Evolutionary conservation across 2,888 invertebrate species (phyloP), one percentile per base, ranked within the genome.

Genomic region (Cheilosia grossa): DNA sequence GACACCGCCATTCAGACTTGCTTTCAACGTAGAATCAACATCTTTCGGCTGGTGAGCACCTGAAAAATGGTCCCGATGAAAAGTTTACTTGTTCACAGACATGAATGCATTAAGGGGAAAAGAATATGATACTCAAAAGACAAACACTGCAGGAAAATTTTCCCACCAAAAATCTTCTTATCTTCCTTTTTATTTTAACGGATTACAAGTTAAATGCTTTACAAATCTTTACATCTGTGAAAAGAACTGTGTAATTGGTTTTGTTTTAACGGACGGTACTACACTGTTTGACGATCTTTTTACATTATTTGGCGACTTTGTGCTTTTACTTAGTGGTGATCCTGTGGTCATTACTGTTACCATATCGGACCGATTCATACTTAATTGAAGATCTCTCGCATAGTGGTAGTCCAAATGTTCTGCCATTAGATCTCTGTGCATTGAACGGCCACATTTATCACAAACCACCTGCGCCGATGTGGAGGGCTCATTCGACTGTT

Each of bases 321-420:
- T 47, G 15, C 15, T 70, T 69, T 83, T 79, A 13, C 47, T 74
- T 9, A 72, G 40, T 6, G 49, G 19, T 1, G 69, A 51, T 13
- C 30, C 13, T 6, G 40, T 44, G 21, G 13, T 63, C 10, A 19
- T 19, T 6, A 66, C 66, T 24, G 53, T 72, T 2, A 53, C 21
- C 79, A 80, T 79, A 10, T 81, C 85, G 4, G 77, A 63, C 5
- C 51, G 44, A 70, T 85, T 85, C 4, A 85, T 40, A 17, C 58
- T 77, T 0, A 72, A 9, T 44, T 85, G 85, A 17, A 85, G 42
- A 9, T 81, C 77, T 40, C 80, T 75, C 10, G 85, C 85, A 56
- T 67, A 85, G 40, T 85, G 85, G 42, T 81, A 85, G 19, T 85
- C 85, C 13, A 77, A 27, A 53, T 85, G 85, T 17, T 81, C 85